Conservation (phyloP, 2,797 vertebrate genomes). For the Poeciliopsis turneri region DNA sequence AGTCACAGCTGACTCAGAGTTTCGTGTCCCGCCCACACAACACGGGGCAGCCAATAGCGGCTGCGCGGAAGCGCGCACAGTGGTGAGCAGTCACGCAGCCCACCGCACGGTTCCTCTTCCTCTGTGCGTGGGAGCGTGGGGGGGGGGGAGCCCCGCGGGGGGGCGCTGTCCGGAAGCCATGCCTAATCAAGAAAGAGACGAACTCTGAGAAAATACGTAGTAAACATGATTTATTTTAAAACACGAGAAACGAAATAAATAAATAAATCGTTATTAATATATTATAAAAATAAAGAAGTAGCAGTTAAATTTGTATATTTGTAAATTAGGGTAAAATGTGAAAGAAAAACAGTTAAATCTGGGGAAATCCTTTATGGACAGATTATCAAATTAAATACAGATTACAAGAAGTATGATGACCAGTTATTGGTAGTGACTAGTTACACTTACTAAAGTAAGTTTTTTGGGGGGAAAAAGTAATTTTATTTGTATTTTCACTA, state of each 20-base stretch:
- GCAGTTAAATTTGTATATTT: neutral
- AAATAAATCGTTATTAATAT: neutral
- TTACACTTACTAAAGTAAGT: no score
- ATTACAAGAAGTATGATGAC: neutral
- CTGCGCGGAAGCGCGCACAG: neutral
- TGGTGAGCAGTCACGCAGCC: neutral
- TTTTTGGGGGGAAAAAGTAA: no score
- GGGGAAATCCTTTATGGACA: neutral
- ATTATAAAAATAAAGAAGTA: neutral
- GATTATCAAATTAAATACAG: neutral
- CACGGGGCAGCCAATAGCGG: neutral
- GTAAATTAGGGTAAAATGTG: neutral
- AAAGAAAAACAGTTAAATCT: neutral
- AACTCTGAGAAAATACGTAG: neutral
- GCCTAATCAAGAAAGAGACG: neutral
- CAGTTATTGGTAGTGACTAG: no score
- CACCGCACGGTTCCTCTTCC: neutral
- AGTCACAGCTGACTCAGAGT: constrained; percentile 9
- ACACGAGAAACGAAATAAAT: neutral
- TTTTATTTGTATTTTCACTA: no score
- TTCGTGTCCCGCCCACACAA: constrained; percentile 3
- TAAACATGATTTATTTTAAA: neutral
- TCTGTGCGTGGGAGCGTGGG: neutral
- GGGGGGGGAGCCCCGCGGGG: neutral
- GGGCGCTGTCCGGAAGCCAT: neutral